Base-by-base conservation (phyloP, 92 coral and sea anemone species). In the Phenganax marumi region DNA sequence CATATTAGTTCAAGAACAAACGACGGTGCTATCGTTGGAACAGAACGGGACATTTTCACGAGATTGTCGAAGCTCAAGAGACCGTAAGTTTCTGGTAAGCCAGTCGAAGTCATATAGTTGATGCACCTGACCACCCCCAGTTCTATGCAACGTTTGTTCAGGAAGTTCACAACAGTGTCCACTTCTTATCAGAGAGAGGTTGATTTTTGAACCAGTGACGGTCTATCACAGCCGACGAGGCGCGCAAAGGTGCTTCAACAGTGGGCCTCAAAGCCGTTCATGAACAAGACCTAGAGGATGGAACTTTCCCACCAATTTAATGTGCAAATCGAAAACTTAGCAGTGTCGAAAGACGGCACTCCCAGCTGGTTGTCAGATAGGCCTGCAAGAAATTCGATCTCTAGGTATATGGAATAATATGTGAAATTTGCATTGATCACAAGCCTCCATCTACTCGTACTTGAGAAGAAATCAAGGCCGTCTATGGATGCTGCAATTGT, bases 181-280 rank as follows among this genome's bases (percentile, higher is more conserved):
- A 75, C 80, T 47, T 89, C 91, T 23, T 74, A 73, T 82, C 8
- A 89, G 89, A 74, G 81, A 12, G 43, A 10, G 65, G 60, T 70
- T 87, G 17, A 85, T 86, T 8, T 66, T 47, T 23, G 91, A 86
- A 54, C 91, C 91, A 49, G 89, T 87, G 8, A 89, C 84, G 89
- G 92, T 87, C 18, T 89, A 80, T 81, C 79, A 9, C 81, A 81
- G n/a, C n/a, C n/a, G 68, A 14, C 91, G 86, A 50, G 87, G 76
- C 52, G 89, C 92, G 0, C 57, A 53, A 39, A 89, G 92, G 87
- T 78, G 92, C 92, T 18, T 89, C 87, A 13, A 88, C 91, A 10
- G 88, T 91, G 18, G 91, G 91, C 22, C 80, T 88, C 1, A 90
- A 91, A 39, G 90, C 94, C 2, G 73, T 88, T 11, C 82, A 86